A percentile compares a stretch with the other conserved stretches of the same genome.
These are phyloP conservation scores for Papilio helenus DNA, from an alignment of 1,140 invertebrate species.

Conservation along the genomic window DNA sequence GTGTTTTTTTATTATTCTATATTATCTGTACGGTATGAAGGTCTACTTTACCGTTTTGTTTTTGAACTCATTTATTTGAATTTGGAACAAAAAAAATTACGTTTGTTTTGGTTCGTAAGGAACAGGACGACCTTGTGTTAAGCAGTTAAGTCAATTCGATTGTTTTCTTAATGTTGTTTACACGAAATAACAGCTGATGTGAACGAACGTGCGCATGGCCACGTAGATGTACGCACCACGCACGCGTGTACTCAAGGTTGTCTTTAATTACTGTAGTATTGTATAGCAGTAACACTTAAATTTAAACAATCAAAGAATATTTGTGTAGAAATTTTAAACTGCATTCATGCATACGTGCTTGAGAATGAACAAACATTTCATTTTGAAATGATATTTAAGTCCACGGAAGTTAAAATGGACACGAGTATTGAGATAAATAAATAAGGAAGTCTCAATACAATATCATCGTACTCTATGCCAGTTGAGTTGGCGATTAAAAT, in stretches of 20 bases:
- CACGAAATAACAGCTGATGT: slow-evolving; percentile 5
- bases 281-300: neutral
- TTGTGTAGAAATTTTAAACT: neutral
- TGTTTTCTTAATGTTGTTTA: slow-evolving; percentile 24
- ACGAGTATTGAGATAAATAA: neutral
- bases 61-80: neutral
- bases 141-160: neutral
- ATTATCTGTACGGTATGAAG: neutral
- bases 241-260: slow-evolving; percentile 15
- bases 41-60: neutral
- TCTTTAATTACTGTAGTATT: neutral
- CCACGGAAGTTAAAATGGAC: neutral
- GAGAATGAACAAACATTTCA: neutral
- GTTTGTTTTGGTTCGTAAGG: neutral
- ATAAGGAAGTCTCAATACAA: neutral
- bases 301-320: no score
- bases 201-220: neutral
- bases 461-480: neutral
- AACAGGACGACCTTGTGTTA: neutral
- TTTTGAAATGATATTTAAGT: neutral
- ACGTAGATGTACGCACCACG: neutral
- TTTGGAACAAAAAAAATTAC: neutral
- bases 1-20: neutral
- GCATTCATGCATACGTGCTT: neutral
- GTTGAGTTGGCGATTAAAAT: no score